Conservation (phyloP, 2,113 vertebrate genomes). For the Oxyura jamaicensis region DNA sequence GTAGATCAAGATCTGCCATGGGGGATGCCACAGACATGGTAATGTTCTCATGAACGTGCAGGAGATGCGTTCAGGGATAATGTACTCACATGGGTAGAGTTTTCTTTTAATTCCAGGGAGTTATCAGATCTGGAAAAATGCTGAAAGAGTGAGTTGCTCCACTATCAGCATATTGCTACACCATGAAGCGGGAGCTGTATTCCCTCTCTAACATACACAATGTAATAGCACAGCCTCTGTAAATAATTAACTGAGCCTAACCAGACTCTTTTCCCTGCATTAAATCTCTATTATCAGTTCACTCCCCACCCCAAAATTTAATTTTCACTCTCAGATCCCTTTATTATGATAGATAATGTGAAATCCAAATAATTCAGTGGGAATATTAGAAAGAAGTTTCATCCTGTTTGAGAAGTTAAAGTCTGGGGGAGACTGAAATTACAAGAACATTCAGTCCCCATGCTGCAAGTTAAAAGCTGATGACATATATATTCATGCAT, state of each 20-base stretch:
- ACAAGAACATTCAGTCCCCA: not conserved
- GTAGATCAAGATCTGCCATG: not conserved
- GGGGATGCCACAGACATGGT: not conserved
- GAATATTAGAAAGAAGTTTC: not conserved
- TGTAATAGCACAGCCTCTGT: not conserved
- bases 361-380: not conserved
- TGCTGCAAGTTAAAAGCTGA: not conserved
- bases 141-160: not conserved
- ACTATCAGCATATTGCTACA: not conserved
- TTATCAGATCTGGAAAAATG: constrained; percentile 64
- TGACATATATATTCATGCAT: not conserved
- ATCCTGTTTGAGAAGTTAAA: not conserved
- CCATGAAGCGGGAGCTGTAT: not conserved
- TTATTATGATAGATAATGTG: not conserved
- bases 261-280: not conserved
- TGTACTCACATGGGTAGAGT: not conserved
- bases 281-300: not conserved
- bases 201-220: not conserved
- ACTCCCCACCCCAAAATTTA: not conserved
- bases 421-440: not conserved
- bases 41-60: not conserved
- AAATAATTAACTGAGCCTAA: constrained; percentile 29
- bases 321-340: not conserved
- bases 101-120: constrained; percentile 11
- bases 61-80: constrained; percentile 34